phyloP scores from a whole-genome alignment of 2,888 invertebrate species.

The Oscheius sp. region DNA sequence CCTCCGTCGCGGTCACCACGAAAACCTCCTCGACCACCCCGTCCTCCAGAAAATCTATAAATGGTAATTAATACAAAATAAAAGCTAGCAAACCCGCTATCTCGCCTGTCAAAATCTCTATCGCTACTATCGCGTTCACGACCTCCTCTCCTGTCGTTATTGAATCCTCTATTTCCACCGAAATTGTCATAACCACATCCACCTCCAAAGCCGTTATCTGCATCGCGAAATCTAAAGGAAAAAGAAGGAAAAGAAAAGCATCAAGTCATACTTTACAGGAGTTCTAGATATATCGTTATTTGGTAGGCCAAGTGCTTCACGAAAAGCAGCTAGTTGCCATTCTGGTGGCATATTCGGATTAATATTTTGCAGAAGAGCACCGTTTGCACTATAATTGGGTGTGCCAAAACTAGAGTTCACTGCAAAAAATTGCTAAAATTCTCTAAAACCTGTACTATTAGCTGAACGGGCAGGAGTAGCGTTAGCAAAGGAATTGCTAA shows the following conservation, averaged over 20 bases:
- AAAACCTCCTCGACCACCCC: neutral
- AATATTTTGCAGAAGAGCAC: neutral
- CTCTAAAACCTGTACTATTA: neutral
- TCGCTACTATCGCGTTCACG: neutral
- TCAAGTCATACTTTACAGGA: too few species aligned
- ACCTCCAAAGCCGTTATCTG: neutral
- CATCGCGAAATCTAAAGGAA: neutral
- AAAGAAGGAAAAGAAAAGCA: too few species aligned
- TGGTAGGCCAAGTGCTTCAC: neutral
- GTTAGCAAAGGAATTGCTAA: slow-evolving; percentile 2
- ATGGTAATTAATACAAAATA: neutral
- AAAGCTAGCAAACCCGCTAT: neutral
- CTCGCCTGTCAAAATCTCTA: neutral
- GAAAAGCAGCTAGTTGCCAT: neutral
- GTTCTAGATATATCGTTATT: neutral
- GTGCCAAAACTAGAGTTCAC: neutral
- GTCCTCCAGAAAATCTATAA: neutral
- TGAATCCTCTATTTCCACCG: neutral
- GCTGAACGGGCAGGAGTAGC: neutral
- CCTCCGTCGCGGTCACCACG: neutral
- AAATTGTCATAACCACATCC: neutral
- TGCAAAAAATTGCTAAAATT: too few species aligned
- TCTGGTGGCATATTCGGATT: neutral
- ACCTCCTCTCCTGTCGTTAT: neutral
- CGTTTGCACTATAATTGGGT: neutral